phyloP scores from a whole-genome alignment of 2,113 vertebrate genomes.

The Oreochromis spilurus region DNA sequence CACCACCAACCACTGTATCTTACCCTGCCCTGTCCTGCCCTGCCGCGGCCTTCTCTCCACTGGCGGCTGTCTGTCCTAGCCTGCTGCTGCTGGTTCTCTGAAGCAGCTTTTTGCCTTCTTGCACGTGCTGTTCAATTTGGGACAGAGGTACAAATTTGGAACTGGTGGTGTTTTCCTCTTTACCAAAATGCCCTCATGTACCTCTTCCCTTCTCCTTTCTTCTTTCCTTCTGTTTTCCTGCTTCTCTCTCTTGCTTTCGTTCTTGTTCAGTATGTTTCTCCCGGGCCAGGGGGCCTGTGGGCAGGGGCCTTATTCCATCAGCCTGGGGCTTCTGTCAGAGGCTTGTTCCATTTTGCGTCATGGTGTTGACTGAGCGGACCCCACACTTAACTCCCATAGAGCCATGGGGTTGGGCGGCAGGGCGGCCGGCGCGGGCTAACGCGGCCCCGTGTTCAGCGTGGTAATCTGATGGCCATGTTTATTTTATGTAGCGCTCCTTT shows the following conservation, averaged over 20 bases:
- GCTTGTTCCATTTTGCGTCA: constrained; percentile 83
- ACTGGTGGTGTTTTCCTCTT: constrained; percentile 34
- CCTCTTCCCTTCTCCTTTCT: constrained; percentile 40
- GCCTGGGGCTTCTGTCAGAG: constrained; percentile 75
- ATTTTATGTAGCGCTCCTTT: constrained; percentile 80
- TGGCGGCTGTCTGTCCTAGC: constrained; percentile 56
- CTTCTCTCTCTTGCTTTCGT: not conserved
- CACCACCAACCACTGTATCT: constrained; percentile 54
- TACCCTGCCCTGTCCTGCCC: constrained; percentile 55
- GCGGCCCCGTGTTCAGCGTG: constrained; percentile 72
- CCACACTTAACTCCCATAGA: constrained; percentile 78
- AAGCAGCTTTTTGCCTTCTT: constrained; percentile 10
- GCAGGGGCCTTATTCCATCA: constrained; percentile 77
- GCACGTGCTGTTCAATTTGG: constrained; percentile 25
- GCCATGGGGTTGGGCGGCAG: constrained; percentile 61
- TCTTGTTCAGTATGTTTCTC: constrained; percentile 52
- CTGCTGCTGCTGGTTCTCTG: constrained; percentile 11
- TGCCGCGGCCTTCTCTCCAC: constrained; percentile 30
- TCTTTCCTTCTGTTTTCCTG: constrained; percentile 31
- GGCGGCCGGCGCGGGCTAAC: constrained; percentile 57
- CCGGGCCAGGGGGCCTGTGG: constrained; percentile 65
- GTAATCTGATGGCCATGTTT: constrained; percentile 82
- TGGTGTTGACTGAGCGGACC: constrained; percentile 80
- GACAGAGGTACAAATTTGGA: constrained; percentile 20
- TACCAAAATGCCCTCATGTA: constrained; percentile 42